These are phyloP conservation scores for Sanderia malayensis DNA, from an alignment of 30 jellyfish, hydroid and myxozoan species.

Conservation along the genomic window DNA sequence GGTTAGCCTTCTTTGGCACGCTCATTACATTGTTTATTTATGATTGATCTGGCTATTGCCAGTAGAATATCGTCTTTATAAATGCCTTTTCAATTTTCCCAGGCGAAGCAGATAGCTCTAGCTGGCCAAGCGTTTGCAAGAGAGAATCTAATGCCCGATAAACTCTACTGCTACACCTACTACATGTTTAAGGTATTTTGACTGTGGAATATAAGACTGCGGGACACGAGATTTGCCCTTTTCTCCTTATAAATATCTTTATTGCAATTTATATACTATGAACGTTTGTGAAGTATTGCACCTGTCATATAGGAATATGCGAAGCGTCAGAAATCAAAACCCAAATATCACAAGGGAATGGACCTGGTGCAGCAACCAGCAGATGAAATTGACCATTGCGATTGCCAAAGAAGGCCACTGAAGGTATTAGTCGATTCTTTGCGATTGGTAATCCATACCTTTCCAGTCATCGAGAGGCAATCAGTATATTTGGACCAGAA, in stretches of 20 bases:
- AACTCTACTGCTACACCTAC: slow-evolving; percentile 62
- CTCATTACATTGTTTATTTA: not conserved
- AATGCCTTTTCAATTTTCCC: not conserved
- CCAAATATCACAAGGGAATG: slow-evolving; percentile 57
- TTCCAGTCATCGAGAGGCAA: too few species aligned
- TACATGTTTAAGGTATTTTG: slow-evolving; percentile 68
- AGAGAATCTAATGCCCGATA: slow-evolving; percentile 80
- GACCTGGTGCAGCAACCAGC: slow-evolving; percentile 51
- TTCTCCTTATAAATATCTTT: not conserved
- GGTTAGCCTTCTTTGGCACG: slow-evolving; percentile 30
- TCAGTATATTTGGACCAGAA: too few species aligned
- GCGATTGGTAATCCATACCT: too few species aligned
- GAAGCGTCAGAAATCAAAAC: slow-evolving; percentile 49
- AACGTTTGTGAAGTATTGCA: not conserved
- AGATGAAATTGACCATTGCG: slow-evolving; percentile 26
- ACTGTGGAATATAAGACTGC: too few species aligned
- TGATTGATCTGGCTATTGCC: not conserved
- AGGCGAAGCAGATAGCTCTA: slow-evolving; percentile 82
- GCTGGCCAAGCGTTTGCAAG: slow-evolving; percentile 84
- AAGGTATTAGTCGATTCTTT: too few species aligned
- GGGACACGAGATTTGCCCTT: not conserved
- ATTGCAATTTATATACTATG: not conserved
- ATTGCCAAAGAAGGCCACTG: slow-evolving; percentile 30
- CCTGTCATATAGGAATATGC: slow-evolving; percentile 72
- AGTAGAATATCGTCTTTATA: not conserved